phyloP scores from a whole-genome alignment of 2,888 invertebrate species.

The Lepidonotus clava region DNA sequence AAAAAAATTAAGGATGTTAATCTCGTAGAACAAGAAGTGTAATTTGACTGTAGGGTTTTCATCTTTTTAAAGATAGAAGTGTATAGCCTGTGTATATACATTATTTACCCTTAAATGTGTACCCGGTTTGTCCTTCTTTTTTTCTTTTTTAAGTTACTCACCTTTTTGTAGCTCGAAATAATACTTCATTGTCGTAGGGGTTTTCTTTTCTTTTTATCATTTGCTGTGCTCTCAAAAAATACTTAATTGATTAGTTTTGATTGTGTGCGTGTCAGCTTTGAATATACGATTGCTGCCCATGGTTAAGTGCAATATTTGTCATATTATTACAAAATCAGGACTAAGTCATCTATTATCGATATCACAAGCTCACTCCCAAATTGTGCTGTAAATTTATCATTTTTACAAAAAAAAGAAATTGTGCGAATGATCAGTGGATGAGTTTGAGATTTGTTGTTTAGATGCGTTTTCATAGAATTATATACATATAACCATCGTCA shows the following conservation, averaged over 20 bases:
- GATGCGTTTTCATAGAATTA: neutral
- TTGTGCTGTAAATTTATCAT: neutral
- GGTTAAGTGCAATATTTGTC: slow-evolving; percentile 22
- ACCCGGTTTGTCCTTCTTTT: too few species aligned
- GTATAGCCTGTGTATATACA: too few species aligned
- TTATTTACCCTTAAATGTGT: neutral
- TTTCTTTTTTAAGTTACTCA: neutral
- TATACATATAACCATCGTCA: neutral
- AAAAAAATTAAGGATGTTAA: neutral
- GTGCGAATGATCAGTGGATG: neutral
- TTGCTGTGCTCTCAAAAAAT: neutral
- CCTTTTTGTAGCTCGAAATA: neutral
- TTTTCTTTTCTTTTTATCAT: neutral
- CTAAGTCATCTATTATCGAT: slow-evolving; percentile 8
- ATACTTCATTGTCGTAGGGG: too few species aligned
- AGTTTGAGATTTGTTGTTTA: neutral
- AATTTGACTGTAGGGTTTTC: neutral
- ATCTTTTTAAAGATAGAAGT: too few species aligned
- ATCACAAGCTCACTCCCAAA: neutral
- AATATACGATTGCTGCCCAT: slow-evolving; percentile 6
- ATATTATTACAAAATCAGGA: slow-evolving; percentile 30
- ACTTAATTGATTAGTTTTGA: neutral
- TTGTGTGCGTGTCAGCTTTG: slow-evolving; percentile 8
- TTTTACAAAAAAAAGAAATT: neutral
- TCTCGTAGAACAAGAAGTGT: neutral